Evolutionary conservation across 2,797 vertebrate genomes (phyloP), one percentile per base, ranked within the genome.

Genomic region (Gambusia yucatana): DNA sequence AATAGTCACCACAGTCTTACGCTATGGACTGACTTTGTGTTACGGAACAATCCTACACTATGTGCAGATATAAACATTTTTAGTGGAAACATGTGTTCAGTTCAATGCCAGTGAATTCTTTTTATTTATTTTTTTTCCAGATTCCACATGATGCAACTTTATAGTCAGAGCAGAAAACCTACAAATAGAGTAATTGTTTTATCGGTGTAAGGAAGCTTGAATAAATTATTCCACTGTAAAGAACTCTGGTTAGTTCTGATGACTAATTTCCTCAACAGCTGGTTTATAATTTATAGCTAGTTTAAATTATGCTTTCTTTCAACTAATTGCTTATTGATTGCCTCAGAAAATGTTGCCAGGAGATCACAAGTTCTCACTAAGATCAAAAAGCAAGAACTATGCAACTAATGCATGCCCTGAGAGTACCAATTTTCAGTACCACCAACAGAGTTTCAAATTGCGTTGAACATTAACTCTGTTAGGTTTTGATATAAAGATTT

Each of bases 281-380:
- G 22, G 79, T 87, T 76, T 55, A 87, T 86, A 72, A 87, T 91
- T 79, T 55, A 88, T 76, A 33, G 25, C 25, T 47, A 48, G 41
- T 20, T 46, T 33, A n/a, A 78, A 69, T 75, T 72, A n/a, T 61
- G 46, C n/a, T 69, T 14, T 17, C 22, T 84, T 90, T 78, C 41
- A 78, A 46, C 14, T 30, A 20, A 69, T 7, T 85, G 74, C 77
- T 86, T 61, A 44, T 65, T 36, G 73, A 77, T 84, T 88, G 79
- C 72, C 74, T 81, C 71, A 85, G 59, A 83, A 81, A 73, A 78
- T 69, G 3, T 47, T 14, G 14, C 73, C 73, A 30, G 74, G 6
- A 43, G n/a, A 6, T 22, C 55, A 13, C 50, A 4, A 6, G 33
- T 3, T 70, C n/a, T 75, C 25, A 16, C 33, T 25, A 6, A 30